These are phyloP conservation scores for Balearica regulorum DNA, from an alignment of 2,797 vertebrate genomes.

Conservation along the genomic window DNA sequence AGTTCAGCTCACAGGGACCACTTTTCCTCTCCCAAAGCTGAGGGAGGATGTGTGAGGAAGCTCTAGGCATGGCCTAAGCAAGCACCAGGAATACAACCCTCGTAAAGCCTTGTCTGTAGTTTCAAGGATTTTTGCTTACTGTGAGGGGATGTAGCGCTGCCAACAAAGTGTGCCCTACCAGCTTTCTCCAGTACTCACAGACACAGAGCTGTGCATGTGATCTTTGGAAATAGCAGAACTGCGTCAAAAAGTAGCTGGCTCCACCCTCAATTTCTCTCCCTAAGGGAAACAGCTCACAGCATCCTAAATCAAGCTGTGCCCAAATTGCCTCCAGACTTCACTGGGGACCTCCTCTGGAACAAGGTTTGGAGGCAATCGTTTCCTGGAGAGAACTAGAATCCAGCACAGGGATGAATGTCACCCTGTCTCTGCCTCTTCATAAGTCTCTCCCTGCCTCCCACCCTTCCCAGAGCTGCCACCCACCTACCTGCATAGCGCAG, in stretches of 20 bases:
- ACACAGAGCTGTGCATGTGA: conserved; percentile 15
- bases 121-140: background rate
- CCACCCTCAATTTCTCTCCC: conserved; percentile 30
- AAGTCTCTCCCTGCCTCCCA: background rate
- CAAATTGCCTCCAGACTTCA: background rate
- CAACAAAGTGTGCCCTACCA: background rate
- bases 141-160: background rate
- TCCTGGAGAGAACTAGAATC: background rate
- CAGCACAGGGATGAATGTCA: background rate
- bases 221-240: conserved; percentile 59
- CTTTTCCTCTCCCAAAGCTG: background rate
- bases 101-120: background rate
- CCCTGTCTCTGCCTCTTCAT: background rate
- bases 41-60: background rate
- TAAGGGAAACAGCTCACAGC: background rate
- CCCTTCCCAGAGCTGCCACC: background rate
- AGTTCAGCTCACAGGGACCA: background rate
- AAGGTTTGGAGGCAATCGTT: background rate
- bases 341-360: background rate
- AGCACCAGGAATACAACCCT: background rate
- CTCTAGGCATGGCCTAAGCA: background rate
- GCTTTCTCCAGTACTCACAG: background rate
- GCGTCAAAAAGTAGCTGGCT: conserved; percentile 60
- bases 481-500: conserved; percentile 91
- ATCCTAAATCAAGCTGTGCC: conserved; percentile 33